Evolutionary conservation across 2,888 invertebrate species (phyloP).

Genomic region (Clistopyga incitator): DNA sequence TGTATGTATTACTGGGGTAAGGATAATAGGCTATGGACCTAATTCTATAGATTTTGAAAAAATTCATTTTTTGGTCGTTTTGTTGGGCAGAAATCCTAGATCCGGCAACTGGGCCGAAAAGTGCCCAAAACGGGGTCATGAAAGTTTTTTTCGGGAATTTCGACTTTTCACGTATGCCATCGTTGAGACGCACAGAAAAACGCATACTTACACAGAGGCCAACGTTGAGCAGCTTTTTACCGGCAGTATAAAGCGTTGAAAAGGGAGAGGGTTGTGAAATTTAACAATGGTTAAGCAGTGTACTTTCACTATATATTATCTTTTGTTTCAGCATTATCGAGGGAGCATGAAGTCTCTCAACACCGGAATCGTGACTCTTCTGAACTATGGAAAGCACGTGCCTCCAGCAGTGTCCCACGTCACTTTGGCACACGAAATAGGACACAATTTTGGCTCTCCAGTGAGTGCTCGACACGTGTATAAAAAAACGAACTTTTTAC

Average conservation of each 20-base stretch:
- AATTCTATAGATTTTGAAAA: too few relatives aligned
- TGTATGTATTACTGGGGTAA: too few relatives aligned
- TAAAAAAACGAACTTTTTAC: not conserved
- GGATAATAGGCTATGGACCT: too few relatives aligned
- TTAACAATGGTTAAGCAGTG: conserved; percentile 22
- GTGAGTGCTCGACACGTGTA: conserved; percentile 86
- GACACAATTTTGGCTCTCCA: conserved; percentile 99
- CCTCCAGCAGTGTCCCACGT: conserved; percentile 99
- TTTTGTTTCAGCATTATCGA: conserved; percentile 92
- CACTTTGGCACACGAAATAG: conserved; percentile 99
- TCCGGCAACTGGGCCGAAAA: too few relatives aligned
- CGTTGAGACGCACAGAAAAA: too few relatives aligned
- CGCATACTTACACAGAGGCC: too few relatives aligned
- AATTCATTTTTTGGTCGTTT: too few relatives aligned
- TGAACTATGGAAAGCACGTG: conserved; percentile 99
- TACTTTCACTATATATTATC: conserved; percentile 26
- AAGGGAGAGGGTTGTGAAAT: not conserved
- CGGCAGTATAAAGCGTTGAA: not conserved
- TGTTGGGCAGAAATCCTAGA: too few relatives aligned
- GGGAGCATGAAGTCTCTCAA: conserved; percentile 97
- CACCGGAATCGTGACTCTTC: conserved; percentile 98
- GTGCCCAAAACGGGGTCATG: too few relatives aligned
- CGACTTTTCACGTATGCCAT: too few relatives aligned
- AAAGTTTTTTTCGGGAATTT: too few relatives aligned
- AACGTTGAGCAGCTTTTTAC: not conserved